Percentiles rank a stretch among this genome's conserved stretches.
Evolutionary conservation across 2,888 invertebrate genomes (phyloP).

Genomic region (Zaprionus lineosus): DNA sequence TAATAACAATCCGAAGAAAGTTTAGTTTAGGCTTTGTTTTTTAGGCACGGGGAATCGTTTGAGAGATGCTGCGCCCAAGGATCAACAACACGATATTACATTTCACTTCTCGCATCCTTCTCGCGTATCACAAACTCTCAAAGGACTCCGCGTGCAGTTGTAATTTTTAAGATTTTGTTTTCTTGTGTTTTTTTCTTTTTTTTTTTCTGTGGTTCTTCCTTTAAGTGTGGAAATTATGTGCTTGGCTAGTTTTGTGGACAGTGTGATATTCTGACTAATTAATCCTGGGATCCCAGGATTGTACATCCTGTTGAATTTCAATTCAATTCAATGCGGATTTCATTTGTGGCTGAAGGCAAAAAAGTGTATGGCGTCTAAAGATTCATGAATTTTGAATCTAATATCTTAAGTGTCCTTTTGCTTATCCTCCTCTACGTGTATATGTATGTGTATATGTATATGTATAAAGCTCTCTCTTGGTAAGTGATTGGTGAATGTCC

Average conservation of each 20-base stretch:
- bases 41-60: constrained; percentile 24
- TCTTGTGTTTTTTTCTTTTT: constrained; percentile 19
- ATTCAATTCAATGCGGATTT: too few species aligned
- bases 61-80: not conserved
- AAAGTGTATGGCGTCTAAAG: too few species aligned
- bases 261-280: too few species aligned
- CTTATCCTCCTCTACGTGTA: constrained; percentile 34
- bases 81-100: too few species aligned
- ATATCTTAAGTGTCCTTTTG: constrained; percentile 14
- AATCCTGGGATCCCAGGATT: too few species aligned
- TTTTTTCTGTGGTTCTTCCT: constrained; percentile 25
- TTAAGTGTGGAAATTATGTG: constrained; percentile 70
- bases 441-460: constrained; percentile 19
- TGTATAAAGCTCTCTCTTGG: constrained; percentile 71
- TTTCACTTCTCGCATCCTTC: too few species aligned
- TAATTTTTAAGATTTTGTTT: constrained; percentile 74
- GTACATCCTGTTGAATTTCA: too few species aligned
- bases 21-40: constrained; percentile 43
- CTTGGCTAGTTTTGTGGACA: constrained; percentile 70
- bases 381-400: too few species aligned
- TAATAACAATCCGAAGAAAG: constrained; percentile 30
- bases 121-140: too few species aligned
- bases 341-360: constrained; percentile 13
- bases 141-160: constrained; percentile 36
- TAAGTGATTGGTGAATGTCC: constrained; percentile 44